Percentiles rank a stretch among this genome's conserved stretches.
phyloP scores from a whole-genome alignment of 1,140 invertebrate species.

The Drosophila subobscura region DNA sequence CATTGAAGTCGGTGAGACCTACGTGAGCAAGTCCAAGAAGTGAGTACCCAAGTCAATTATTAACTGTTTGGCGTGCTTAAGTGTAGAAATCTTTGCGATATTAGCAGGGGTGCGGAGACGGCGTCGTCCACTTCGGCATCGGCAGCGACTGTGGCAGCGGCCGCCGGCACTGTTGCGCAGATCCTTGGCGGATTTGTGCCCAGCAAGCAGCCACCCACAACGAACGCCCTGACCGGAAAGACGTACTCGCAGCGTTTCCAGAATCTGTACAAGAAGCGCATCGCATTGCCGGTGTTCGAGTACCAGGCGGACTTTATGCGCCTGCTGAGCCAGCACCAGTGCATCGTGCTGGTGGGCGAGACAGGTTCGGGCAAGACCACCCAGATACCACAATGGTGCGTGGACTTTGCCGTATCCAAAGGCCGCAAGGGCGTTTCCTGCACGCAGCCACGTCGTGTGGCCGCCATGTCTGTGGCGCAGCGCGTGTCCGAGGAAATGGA shows the following conservation, averaged over 20 bases:
- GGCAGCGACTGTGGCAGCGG: conserved; percentile 69
- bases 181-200: conserved; percentile 84
- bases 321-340: conserved; percentile 88
- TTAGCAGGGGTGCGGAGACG: conserved; percentile 48
- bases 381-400: conserved; percentile 96
- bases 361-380: conserved; percentile 98
- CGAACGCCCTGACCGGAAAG: conserved; percentile 90
- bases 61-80: neutral
- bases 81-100: neutral
- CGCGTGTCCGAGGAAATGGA: conserved; percentile 99
- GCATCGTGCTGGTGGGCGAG: conserved; percentile 88
- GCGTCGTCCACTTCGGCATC: conserved; percentile 47
- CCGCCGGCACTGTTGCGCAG: conserved; percentile 72
- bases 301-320: conserved; percentile 98
- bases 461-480: conserved; percentile 99
- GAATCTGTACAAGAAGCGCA: conserved; percentile 94
- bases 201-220: conserved; percentile 80
- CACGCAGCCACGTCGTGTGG: conserved; percentile 98
- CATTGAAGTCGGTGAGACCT: conserved; percentile 92
- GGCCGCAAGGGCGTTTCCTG: conserved; percentile 95
- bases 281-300: conserved; percentile 98
- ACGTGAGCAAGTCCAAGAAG: conserved; percentile 89
- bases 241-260: conserved; percentile 93
- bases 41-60: conserved; percentile 83
- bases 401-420: conserved; percentile 92